Base-by-base conservation (phyloP, 2,888 invertebrate genomes). In the Polia nebulosa region DNA sequence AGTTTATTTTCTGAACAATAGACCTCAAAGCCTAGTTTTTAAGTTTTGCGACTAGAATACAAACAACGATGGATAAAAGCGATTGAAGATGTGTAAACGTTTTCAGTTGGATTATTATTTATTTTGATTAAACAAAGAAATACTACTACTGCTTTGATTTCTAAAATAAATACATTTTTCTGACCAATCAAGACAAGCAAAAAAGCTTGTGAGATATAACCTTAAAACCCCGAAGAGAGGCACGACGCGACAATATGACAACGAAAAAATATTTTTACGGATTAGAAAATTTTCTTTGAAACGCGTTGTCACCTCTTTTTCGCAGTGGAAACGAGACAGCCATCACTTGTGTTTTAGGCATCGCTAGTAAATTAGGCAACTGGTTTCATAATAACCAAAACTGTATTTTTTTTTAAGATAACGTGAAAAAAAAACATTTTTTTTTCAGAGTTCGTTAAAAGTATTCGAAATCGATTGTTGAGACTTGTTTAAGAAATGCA, bases 1-100 rank as follows among this genome's bases (percentile, higher is more conserved):
- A 17, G 22, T 49, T 57, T 60, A 20, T 52, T 75, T 70, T 58
- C 1, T 53, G 34, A 36, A 64, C 32, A 70, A 58, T 55, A 17
- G 0, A 32, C n/a, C 25, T 11, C 32, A 44, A 29, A 41, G 45
- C n/a, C 29, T 27, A 15, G 20, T 13, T 70, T 41, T 34, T n/a
- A n/a, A 11, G 22, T 17, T 17, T 25, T 36, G 25, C 11, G 4
- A 29, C 13, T 6, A 29, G 41, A 52, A 56, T 66, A 62, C 34
- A 20, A 70, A 70, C 58, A 53, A 8, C 6, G 17, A 56, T 27
- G 27, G 11, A 52, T 13, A 17, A 52, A 58, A 27, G 55, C 25
- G 15, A n/a, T n/a, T 36, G 11, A 55, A n/a, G 32, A 11, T 27
- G 9, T 71, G 29, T 41, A 8, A 39, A 61, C 9, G 41, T 45